Evolutionary conservation across 2,888 invertebrate genomes (phyloP).

Genomic region (Ferdinandea cuprea): DNA sequence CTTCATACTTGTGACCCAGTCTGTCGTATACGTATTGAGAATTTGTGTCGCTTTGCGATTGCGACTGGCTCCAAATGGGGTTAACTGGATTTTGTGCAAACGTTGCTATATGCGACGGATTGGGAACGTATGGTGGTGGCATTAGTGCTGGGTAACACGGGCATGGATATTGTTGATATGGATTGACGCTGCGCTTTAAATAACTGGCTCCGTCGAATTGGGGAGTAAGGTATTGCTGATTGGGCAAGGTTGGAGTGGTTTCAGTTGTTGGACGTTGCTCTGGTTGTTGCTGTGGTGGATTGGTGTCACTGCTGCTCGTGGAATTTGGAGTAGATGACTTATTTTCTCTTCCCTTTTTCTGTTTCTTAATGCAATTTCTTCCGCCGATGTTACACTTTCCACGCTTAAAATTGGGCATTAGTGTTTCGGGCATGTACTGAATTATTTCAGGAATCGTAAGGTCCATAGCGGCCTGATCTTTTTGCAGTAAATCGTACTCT

Average conservation of each 20-base stretch:
- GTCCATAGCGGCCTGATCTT: constrained; percentile 78
- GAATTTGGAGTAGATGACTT: constrained; percentile 1
- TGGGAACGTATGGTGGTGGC: constrained; percentile 61
- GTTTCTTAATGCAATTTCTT: constrained; percentile 48
- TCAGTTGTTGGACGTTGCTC: not conserved
- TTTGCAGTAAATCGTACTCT: constrained; percentile 80
- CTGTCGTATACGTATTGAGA: constrained; percentile 76
- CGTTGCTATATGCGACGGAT: constrained; percentile 49
- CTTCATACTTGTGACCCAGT: constrained; percentile 79
- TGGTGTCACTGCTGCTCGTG: constrained; percentile 8
- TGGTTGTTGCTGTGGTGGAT: constrained; percentile 13
- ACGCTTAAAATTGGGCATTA: constrained; percentile 79
- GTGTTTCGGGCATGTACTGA: constrained; percentile 82
- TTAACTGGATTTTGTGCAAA: constrained; percentile 70
- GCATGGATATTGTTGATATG: constrained; percentile 59
- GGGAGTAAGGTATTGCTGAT: constrained; percentile 38
- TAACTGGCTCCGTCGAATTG: constrained; percentile 39
- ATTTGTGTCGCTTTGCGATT: constrained; percentile 62
- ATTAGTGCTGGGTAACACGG: constrained; percentile 47
- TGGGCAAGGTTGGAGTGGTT: constrained; percentile 8
- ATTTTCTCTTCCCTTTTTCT: not conserved
- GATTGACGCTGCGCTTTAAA: constrained; percentile 59
- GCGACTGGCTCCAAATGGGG: constrained; percentile 70
- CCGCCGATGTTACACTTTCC: constrained; percentile 80
- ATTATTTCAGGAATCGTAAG: constrained; percentile 81